Conservation (phyloP, 1,140 invertebrate genomes). For the Doryteuthis pealeii region DNA sequence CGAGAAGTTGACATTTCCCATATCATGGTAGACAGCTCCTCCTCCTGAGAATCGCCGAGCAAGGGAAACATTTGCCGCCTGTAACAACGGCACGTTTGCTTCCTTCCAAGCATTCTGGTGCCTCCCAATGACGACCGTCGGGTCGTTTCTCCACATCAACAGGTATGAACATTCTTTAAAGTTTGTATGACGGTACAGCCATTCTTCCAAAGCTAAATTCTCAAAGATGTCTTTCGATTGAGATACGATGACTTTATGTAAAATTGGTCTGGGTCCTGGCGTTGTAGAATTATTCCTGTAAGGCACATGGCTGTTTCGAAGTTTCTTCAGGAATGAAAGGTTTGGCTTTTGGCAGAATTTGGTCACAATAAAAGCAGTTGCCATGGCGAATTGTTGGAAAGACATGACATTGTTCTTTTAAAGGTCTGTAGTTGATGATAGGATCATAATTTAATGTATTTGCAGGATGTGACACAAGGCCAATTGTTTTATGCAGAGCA, state of each 20-base stretch:
- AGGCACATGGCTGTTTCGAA: no score
- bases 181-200: conserved; percentile 85
- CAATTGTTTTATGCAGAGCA: no score
- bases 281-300: no score
- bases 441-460: no score
- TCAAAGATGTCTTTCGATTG: conserved; percentile 85
- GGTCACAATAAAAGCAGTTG: no score
- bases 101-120: conserved; percentile 98
- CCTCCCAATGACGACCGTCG: conserved; percentile 91
- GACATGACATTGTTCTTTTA: no score
- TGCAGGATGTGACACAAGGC: no score
- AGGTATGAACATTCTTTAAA: conserved; percentile 76
- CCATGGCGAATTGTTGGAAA: no score
- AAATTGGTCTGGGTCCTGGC: background rate
- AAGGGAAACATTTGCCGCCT: conserved; percentile 69
- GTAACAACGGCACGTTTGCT: conserved; percentile 68
- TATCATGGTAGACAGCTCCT: conserved; percentile 94
- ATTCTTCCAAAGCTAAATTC: conserved; percentile 92
- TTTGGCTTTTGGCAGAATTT: no score
- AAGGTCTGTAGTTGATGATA: no score
- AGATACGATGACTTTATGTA: conserved; percentile 65
- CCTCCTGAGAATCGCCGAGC: conserved; percentile 93
- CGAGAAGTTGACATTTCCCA: conserved; percentile 88
- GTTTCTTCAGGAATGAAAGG: no score
- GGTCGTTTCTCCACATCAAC: conserved; percentile 87